Base-by-base conservation (phyloP, 2,113 vertebrate genomes). In the Himantopus leucocephalus region DNA sequence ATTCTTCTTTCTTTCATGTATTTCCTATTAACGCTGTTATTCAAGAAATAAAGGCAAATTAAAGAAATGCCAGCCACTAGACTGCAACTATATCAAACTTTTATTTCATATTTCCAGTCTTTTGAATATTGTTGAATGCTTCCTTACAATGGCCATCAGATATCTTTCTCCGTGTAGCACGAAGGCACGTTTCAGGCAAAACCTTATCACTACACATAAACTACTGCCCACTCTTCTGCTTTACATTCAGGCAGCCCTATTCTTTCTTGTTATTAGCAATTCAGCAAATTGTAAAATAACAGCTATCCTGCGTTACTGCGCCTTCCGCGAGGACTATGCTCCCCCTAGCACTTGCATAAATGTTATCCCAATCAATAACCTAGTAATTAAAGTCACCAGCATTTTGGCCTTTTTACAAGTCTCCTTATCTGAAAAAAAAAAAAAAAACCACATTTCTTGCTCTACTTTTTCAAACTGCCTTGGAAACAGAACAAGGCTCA, bases 291-390 rank as follows among this genome's bases (percentile, higher is more conserved):
- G 74, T 76, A 22, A 71, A 85, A 59, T 72, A 90, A 76, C 79
- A 94, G 74, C 85, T 84, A 21, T 39, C 29, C 80, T 48, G 55
- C 11, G 1, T 41, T 91, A n/a, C 37, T 77, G 77, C 52, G 50
- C 66, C 78, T 89, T 92, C 58, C 70, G 95, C 8, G 29, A 90
- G 89, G 89, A 96, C 92, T 62, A 82, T 8, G 35, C 64, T 96
- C 84, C 78, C 63, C 19, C 64, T 68, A 93, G 78, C 53, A 80
- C 84, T 67, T 94, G 73, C 92, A 90, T 93, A 97, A 97, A 95
- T 87, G 86, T 93, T 96, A 95, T 87, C 70, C 89, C 92, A 96
- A 94, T 96, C 96, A 95, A 97, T 97, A 96, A 89, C 30, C 41
- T 47, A 43, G 78, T 88, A 95, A 97, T 97, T 96, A 94, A 96